Evolutionary conservation across 1,140 invertebrate species (phyloP), one percentile per base, ranked within the genome.

Genomic region (Leptinotarsa texana): DNA sequence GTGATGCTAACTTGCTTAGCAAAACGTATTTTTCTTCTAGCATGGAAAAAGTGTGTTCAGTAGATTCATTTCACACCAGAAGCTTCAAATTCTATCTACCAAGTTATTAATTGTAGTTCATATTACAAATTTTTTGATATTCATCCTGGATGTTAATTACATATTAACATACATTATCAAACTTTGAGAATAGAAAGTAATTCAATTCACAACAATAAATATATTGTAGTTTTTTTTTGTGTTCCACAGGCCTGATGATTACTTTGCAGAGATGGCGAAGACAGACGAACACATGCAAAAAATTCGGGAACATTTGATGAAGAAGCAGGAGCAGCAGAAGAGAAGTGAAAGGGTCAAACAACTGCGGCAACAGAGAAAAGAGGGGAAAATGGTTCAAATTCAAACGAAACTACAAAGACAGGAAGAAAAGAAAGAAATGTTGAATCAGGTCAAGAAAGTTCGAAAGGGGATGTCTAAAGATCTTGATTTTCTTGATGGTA

Each of bases 221-320:
- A 42, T 42, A 42, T 42, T 42, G 33, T 42, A 42, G 11, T 42
- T 42, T 42, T 42, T 42, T 42, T 11, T 8, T 11, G 8, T 57
- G n/a, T 57, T 17, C 77, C 77, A 57, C 24, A 79, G 95, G 73
- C 98, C 98, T 0, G 93, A 96, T 47, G 98, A 99, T 87, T 99
- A 98, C 87, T 99, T 98, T 88, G 98, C 98, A 1, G 95, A 99
- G 89, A 99, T 99, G 98, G 96, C 96, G 3, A 99, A 99, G 85
- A 90, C 94, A 67, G 98, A 99, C 87, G 89, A 91, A 61, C 98
- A 99, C 79, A 99, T 99, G 98, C 95, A 98, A 82, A 98, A 97
- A 86, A 92, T 99, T 0, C 89, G 96, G 67, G 89, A 93, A 82
- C 93, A 93, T 82, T 83, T 99, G 1, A 88, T 96, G 85, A 90